Percentiles rank a stretch among this genome's conserved stretches.
phyloP scores from a whole-genome alignment of 1,140 invertebrate genomes.

The Reticulitermes speratus region DNA sequence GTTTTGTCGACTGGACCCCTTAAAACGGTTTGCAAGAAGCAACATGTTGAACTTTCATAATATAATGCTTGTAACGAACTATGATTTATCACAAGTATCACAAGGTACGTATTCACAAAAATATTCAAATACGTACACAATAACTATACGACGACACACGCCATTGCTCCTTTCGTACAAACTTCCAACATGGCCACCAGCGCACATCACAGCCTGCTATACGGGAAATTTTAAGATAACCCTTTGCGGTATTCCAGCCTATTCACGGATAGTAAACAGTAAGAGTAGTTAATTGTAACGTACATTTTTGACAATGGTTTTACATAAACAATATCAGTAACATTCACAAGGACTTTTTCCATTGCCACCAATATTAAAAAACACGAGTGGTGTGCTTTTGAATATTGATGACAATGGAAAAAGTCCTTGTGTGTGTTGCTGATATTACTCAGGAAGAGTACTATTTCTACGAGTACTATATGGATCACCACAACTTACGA shows the following conservation, averaged over 20 bases:
- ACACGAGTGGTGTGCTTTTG: too few relatives aligned
- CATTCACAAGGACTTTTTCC: too few relatives aligned
- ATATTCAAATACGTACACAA: neutral
- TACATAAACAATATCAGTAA: too few relatives aligned
- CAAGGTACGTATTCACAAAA: neutral
- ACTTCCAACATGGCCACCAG: neutral
- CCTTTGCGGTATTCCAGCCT: neutral
- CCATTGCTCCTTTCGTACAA: neutral
- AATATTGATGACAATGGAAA: too few relatives aligned
- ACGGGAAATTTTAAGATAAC: neutral
- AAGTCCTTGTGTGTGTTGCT: too few relatives aligned
- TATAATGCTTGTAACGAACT: neutral
- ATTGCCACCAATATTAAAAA: too few relatives aligned
- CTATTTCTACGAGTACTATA: too few relatives aligned
- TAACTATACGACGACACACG: neutral
- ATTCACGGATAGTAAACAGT: too few relatives aligned
- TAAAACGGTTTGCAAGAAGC: neutral
- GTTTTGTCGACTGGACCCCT: neutral
- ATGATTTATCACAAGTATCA: neutral
- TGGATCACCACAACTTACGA: too few relatives aligned
- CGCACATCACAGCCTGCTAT: neutral
- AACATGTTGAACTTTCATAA: neutral
- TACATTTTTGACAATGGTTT: too few relatives aligned
- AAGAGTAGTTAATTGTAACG: too few relatives aligned
- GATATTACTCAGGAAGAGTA: too few relatives aligned